Percentiles rank a stretch among this genome's conserved stretches.
phyloP scores from a whole-genome alignment of 2,797 vertebrate species.

The Coreius guichenoti region DNA sequence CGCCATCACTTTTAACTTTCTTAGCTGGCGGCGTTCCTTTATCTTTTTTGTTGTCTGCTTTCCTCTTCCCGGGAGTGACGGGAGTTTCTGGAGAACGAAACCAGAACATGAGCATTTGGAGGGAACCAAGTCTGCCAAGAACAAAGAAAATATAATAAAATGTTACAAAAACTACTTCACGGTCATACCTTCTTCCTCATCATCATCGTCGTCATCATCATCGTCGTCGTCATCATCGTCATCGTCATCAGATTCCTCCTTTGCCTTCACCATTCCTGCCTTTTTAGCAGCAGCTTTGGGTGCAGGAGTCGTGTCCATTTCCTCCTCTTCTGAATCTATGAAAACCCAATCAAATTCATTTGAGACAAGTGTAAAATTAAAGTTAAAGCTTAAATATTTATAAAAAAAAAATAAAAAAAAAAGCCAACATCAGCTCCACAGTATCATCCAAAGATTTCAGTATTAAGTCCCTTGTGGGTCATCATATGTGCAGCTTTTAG shows the following conservation, averaged over 20 bases:
- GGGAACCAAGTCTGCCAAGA: background rate
- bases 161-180: background rate
- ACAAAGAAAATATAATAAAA: background rate
- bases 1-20: slow-evolving; percentile 86
- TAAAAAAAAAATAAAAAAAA: too few species aligned
- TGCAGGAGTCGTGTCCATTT: slow-evolving; percentile 87
- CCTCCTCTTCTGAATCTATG: slow-evolving; percentile 88
- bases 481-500: slow-evolving; percentile 60
- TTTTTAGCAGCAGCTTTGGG: slow-evolving; percentile 81
- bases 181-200: slow-evolving; percentile 77
- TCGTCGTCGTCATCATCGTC: slow-evolving; percentile 90
- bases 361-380: background rate
- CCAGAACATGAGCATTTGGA: too few species aligned
- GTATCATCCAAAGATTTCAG: slow-evolving; percentile 69
- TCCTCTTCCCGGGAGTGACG: slow-evolving; percentile 87
- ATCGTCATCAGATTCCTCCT: slow-evolving; percentile 88
- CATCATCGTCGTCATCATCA: slow-evolving; percentile 86
- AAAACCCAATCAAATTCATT: background rate
- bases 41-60: slow-evolving; percentile 86
- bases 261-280: slow-evolving; percentile 83
- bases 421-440: slow-evolving; percentile 62
- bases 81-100: slow-evolving; percentile 73
- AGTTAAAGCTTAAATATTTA: too few species aligned
- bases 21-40: slow-evolving; percentile 88
- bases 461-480: slow-evolving; percentile 81